These are phyloP conservation scores for Calyptommatus sinebrachiatus DNA, from an alignment of 2,113 vertebrate species.

Conservation along the genomic window DNA sequence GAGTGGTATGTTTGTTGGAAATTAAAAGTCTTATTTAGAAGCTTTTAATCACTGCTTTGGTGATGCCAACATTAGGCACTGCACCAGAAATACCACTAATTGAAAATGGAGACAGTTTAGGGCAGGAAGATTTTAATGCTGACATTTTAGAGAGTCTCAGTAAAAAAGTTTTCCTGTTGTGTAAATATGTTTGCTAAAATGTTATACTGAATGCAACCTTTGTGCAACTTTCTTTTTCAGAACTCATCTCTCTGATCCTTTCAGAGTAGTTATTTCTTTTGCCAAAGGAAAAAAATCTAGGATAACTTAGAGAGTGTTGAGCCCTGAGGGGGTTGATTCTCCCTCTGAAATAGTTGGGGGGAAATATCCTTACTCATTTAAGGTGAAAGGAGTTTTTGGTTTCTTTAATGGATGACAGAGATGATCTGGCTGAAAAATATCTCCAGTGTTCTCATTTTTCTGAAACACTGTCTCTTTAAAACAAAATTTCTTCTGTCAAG, in stretches of 20 bases:
- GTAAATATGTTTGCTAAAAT: slow-evolving; percentile 20
- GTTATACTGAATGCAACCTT: slow-evolving; percentile 36
- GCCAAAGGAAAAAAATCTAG: slow-evolving; percentile 38
- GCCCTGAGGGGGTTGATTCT: too few species aligned
- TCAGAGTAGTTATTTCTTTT: slow-evolving; percentile 29
- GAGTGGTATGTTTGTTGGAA: slow-evolving; percentile 69
- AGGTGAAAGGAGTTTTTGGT: too few species aligned
- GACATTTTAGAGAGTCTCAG: slow-evolving; percentile 44
- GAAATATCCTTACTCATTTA: too few species aligned
- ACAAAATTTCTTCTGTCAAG: not conserved
- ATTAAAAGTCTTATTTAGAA: slow-evolving; percentile 69
- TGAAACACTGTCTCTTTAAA: slow-evolving; percentile 18
- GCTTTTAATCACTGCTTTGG: slow-evolving; percentile 65
- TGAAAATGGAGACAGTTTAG: slow-evolving; percentile 47
- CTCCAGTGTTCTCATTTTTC: too few species aligned
- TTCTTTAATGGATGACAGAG: too few species aligned
- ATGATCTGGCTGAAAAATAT: too few species aligned
- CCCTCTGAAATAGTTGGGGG: too few species aligned
- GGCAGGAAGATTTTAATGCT: slow-evolving; percentile 35
- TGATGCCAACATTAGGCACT: slow-evolving; percentile 61
- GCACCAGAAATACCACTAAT: slow-evolving; percentile 41
- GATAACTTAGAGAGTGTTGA: too few species aligned
- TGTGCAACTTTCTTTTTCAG: not conserved
- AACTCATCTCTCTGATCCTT: slow-evolving; percentile 20
- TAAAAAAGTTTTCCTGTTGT: slow-evolving; percentile 31